Base-by-base conservation (phyloP, 2,797 vertebrate genomes). In the Aldrovandia affinis region DNA sequence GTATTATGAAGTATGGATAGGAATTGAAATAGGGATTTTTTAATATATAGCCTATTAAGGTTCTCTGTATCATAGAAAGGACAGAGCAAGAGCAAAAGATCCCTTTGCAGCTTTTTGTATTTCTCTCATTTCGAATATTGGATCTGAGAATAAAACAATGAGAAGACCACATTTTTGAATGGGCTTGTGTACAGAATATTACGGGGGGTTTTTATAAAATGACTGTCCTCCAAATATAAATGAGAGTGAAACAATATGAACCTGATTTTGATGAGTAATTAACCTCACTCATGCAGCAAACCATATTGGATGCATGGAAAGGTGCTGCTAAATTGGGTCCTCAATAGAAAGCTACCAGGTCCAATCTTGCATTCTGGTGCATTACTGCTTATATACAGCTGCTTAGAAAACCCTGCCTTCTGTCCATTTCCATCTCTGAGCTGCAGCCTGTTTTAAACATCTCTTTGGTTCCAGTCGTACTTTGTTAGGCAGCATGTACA, bases 261-360 rank as follows among this genome's bases (percentile, higher is more conserved):
- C 3, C 9, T 68, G 63, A 47, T 75, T 75, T 44, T 44, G 39
- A 10, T n/a, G 25, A 22, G 59, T 10, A 63, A 14, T n/a, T n/a
- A n/a, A n/a, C n/a, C n/a, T n/a, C n/a, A n/a, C n/a, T n/a, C n/a
- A n/a, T n/a, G n/a, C n/a, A n/a, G n/a, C 36, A 39, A 59, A 81
- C 25, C 57, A 25, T 25, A 63, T 18, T 18, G 57, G 44, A 82
- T 44, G 39, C 44, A 52, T 70, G 3, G 50, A 80, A 82, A 82
- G n/a, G 36, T 68, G 61, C 59, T 70, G n/a, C 59, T 50, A 25
- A 82, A 50, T 22, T 68, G 70, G 70, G 54, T 80, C 59, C n/a
- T 8, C 30, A n/a, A 80, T 33, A 54, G 52, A 28, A 80, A 33
- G 50, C 22, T 79, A 52, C 6, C 52, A 79, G n/a, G 50, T 80